These are phyloP conservation scores for Spongilla lacustris DNA, from an alignment of 37 sponge, comb jelly and placozoan species.

Conservation along the genomic window DNA sequence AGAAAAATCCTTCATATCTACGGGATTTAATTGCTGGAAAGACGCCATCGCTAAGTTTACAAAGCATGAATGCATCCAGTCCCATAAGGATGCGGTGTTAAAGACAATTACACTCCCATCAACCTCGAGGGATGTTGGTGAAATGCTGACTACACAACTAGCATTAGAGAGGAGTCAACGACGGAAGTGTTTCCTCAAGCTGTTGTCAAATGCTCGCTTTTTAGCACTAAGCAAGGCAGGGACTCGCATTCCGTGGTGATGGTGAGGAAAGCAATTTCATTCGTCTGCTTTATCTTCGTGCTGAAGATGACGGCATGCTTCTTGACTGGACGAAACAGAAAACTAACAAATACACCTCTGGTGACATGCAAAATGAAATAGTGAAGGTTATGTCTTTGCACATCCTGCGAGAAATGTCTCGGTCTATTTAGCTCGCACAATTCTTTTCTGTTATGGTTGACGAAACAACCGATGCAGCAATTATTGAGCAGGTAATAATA, in stretches of 20 bases:
- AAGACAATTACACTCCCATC: too few species aligned
- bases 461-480: conserved; percentile 77
- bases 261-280: conserved; percentile 55
- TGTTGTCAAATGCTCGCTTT: conserved; percentile 50
- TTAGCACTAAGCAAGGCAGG: conserved; percentile 47
- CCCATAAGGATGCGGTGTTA: conserved; percentile 45
- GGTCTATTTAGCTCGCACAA: conserved; percentile 8
- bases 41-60: conserved; percentile 38
- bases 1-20: too few species aligned
- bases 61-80: too few species aligned
- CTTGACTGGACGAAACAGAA: conserved; percentile 24
- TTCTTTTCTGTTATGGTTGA: conserved; percentile 72
- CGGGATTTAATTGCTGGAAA: conserved; percentile 41
- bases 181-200: conserved; percentile 53
- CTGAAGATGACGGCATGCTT: conserved; percentile 26
- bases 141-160: too few species aligned
- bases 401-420: conserved; percentile 51
- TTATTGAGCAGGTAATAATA: conserved; percentile 70
- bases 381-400: conserved; percentile 55
- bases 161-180: too few species aligned
- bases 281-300: conserved; percentile 29
- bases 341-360: too few species aligned
- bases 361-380: conserved; percentile 63
- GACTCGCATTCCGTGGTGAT: too few species aligned
- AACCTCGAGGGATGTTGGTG: conserved; percentile 28